Evolutionary conservation across 2,113 vertebrate genomes (phyloP).

Genomic region (Microcebus jonahi): DNA sequence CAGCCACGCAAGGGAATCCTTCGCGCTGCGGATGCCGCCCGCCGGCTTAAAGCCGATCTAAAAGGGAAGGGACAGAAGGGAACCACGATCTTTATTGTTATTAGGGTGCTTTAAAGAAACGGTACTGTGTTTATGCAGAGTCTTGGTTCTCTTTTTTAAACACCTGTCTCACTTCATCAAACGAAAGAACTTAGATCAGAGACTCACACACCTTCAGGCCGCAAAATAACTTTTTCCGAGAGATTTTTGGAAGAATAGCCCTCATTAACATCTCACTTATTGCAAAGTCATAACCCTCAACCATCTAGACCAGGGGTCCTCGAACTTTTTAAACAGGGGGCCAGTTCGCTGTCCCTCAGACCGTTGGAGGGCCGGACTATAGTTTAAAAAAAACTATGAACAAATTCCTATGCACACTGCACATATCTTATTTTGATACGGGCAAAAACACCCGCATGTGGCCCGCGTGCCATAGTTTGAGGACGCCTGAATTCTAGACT

Average conservation of each 20-base stretch:
- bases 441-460: too few relatives aligned
- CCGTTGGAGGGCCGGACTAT: too few relatives aligned
- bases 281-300: conserved; percentile 38
- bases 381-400: too few relatives aligned
- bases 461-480: too few relatives aligned
- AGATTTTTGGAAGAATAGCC: neutral
- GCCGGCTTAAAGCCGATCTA: conserved; percentile 96
- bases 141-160: neutral
- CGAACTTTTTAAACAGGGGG: too few relatives aligned
- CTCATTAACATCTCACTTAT: conserved; percentile 45
- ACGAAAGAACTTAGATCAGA: neutral
- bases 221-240: conserved; percentile 21
- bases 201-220: neutral
- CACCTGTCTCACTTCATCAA: neutral
- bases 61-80: neutral
- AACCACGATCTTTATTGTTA: neutral
- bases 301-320: neutral
- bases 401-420: too few relatives aligned
- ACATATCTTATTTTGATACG: too few relatives aligned
- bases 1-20: conserved; percentile 94
- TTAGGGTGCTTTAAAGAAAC: neutral
- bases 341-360: too few relatives aligned
- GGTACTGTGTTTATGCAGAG: neutral
- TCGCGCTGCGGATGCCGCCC: conserved; percentile 94
- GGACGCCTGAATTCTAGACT: neutral